These are phyloP conservation scores for Vidua chalybeata DNA, from an alignment of 2,113 vertebrate genomes.

Conservation along the genomic window DNA sequence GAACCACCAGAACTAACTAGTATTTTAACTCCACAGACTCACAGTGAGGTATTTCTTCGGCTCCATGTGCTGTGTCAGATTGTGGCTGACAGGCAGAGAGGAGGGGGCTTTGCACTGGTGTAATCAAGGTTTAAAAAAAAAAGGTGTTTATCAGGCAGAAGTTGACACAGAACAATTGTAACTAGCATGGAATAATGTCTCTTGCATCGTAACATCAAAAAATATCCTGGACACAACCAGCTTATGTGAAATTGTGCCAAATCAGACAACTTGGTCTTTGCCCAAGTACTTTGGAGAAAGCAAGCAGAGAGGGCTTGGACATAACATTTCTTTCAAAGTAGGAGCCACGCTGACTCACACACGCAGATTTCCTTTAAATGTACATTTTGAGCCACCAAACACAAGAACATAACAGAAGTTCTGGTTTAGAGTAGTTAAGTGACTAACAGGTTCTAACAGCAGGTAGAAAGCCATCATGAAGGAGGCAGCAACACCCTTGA, in stretches of 20 bases:
- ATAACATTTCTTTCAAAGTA: not conserved
- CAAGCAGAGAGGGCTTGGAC: not conserved
- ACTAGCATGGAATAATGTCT: not conserved
- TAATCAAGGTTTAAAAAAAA: not conserved
- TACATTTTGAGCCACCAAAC: not conserved
- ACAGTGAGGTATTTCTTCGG: not conserved
- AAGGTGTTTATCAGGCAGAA: not conserved
- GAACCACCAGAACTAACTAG: not conserved
- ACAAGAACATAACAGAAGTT: not conserved
- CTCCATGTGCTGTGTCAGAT: accelerated
- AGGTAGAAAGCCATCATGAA: not conserved
- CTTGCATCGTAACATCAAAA: not conserved
- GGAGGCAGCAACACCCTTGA: not conserved
- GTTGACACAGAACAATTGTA: not conserved
- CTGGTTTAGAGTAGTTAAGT: not conserved
- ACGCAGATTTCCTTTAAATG: not conserved
- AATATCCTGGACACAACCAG: not conserved
- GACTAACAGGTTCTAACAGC: not conserved
- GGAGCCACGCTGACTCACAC: not conserved
- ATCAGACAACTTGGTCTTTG: not conserved
- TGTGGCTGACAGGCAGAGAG: not conserved
- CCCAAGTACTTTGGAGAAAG: not conserved
- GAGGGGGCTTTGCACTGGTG: not conserved
- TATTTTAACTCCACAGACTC: not conserved
- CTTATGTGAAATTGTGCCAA: not conserved